Conservation (phyloP, 1,140 invertebrate species). For the Eulimnadia texana region DNA sequence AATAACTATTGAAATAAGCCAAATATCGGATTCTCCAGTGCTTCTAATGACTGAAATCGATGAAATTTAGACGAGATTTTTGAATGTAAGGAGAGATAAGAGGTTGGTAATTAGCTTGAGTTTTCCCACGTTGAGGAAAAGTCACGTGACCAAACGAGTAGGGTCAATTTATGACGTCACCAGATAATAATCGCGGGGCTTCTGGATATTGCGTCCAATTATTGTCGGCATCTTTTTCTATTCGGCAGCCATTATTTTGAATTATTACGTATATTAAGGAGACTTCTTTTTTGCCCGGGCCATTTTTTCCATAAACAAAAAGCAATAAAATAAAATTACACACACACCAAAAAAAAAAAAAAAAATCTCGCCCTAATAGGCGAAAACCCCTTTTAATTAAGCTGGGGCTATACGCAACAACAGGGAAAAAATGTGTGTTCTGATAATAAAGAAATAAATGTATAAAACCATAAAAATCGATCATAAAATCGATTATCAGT, state of each 20-base stretch:
- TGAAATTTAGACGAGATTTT: too few relatives aligned
- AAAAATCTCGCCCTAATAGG: not conserved
- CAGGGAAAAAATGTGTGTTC: not conserved
- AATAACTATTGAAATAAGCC: too few relatives aligned
- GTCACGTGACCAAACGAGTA: not conserved
- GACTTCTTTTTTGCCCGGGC: not conserved
- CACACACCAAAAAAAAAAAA: too few relatives aligned
- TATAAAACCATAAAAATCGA: not conserved
- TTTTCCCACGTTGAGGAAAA: not conserved
- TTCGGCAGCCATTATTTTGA: not conserved
- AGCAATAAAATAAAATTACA: too few relatives aligned
- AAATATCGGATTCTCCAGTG: too few relatives aligned
- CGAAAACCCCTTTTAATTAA: not conserved
- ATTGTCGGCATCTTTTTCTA: not conserved
- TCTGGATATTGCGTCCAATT: not conserved
- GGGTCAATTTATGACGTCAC: not conserved
- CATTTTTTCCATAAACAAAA: too few relatives aligned
- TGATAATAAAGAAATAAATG: not conserved
- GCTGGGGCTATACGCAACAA: not conserved
- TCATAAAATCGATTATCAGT: not conserved
- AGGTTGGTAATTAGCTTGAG: too few relatives aligned
- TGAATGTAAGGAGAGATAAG: too few relatives aligned
- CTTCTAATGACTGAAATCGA: too few relatives aligned
- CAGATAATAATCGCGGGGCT: not conserved
- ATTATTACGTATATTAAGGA: not conserved